Evolutionary conservation across 2,797 vertebrate genomes (phyloP), one percentile per base, ranked within the genome.

Genomic region (Rhyacichthys aspro): DNA sequence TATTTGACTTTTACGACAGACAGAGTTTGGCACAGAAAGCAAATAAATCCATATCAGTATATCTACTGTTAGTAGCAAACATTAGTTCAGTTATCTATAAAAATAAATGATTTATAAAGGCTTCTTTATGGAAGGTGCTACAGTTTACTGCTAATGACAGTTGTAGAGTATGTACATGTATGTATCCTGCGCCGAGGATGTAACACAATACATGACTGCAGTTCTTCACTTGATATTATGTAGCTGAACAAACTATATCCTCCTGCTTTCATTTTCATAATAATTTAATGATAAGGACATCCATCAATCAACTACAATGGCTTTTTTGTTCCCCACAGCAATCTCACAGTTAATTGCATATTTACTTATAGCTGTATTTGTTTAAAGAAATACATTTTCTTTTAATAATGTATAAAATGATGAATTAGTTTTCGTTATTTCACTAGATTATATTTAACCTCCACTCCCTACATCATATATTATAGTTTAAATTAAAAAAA

Each of bases 51-150:
- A 12, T 62, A 70, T 58, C 59, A 16, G 33, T 17, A 34, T 12
- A 41, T 12, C 12, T 17, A 39, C 70, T 43, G 48, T 33, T 72
- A 37, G 14, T 64, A 78, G 46, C 64, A 63, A 77, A 76, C 42
- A 70, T 69, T 70, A 78, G 38, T 9, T 81, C 63, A 68, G 61
- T 10, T n/a, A 12, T 47, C 49, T 86, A 83, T 78, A 84, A 88
- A 89, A 88, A 85, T 82, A 86, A 81, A 38, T 49, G 12, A 7
- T 18, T 44, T 67, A 67, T 70, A 57, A 83, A 86, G 70, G 67
- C 66, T 45, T 58, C 36, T 33, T 58, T 41, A 59, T 56, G 55
- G 65, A 77, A 43, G 50, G 37, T 43, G 50, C 37, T 70, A 49
- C 67, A 73, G 67, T 44, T 74, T 16, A 41, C 43, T 65, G 36